Evolutionary conservation across 2,797 vertebrate species (phyloP).

Genomic region (Poecile montanus): DNA sequence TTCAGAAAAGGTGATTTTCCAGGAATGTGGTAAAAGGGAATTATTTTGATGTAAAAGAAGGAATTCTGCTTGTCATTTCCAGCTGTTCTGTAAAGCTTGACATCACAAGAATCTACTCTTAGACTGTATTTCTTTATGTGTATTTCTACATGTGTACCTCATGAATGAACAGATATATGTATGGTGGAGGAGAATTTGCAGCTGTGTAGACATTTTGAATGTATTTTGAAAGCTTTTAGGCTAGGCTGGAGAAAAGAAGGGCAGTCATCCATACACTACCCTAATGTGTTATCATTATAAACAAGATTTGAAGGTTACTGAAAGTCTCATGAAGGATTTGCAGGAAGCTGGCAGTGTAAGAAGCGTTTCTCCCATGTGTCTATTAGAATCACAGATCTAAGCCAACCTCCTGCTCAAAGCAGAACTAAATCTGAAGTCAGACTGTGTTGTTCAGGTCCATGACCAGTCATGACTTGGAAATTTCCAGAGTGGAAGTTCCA

Average conservation of each 20-base stretch:
- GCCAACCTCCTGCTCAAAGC: background rate
- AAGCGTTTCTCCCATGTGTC: background rate
- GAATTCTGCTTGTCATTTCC: background rate
- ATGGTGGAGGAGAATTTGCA: background rate
- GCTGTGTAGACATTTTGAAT: background rate
- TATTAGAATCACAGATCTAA: background rate
- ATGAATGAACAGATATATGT: background rate
- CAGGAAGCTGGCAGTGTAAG: background rate
- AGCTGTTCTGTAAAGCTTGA: background rate
- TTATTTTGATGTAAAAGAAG: background rate
- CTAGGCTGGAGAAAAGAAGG: background rate
- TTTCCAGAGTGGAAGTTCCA: background rate
- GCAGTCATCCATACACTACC: background rate
- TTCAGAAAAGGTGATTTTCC: background rate
- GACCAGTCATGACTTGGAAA: background rate
- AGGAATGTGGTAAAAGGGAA: background rate
- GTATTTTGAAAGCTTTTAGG: background rate
- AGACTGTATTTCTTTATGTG: background rate
- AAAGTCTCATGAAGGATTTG: background rate
- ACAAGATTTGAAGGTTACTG: background rate
- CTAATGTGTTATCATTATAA: background rate
- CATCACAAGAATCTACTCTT: background rate
- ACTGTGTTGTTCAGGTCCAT: background rate
- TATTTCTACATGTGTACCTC: background rate
- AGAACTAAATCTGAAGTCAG: background rate